Evolutionary conservation across 2,113 vertebrate species (phyloP), one percentile per base, ranked within the genome.

Genomic region (Todiramphus chloris): DNA sequence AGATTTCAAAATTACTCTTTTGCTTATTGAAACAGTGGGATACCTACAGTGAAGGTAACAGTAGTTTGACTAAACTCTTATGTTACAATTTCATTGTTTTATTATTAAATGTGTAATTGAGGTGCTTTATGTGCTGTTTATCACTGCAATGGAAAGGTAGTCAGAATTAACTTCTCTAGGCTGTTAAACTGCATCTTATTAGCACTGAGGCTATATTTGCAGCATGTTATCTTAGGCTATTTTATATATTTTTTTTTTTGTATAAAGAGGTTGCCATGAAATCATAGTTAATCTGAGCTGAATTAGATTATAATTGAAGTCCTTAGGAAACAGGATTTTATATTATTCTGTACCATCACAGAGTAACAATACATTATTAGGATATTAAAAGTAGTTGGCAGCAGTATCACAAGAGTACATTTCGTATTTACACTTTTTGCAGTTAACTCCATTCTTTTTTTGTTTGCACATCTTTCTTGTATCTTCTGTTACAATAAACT

Each of bases 261-360:
- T 92, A 72, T 97, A 96, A 96, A 91, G 89, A 96, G 97, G 97
- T 97, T 97, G 89, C 95, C 93, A 95, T 97, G 93, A 97, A 97
- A 98, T 76, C 97, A 83, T 96, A 97, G 96, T 97, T 98, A 98
- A 98, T 98, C 97, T 97, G 97, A 97, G 95, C 88, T 94, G 95
- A 98, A 98, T 97, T 97, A 97, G 96, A 97, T 98, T 98, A 97
- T 98, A 98, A 98, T 98, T 98, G 89, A 95, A 97, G 91, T 96
- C 95, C 93, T 97, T 96, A 94, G 93, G 95, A 97, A 97, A 96
- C 83, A 75, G 63, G 94, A 94, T 96, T 97, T 96, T 96, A 97
- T 98, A 96, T 98, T 96, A 97, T 97, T 97, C 94, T 90, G 85
- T 94, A 87, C 96, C 97, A 94, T 96, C 63, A 44, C 46, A 79